Base-by-base conservation (phyloP, 2,113 vertebrate genomes). In the Solenodon paradoxus region DNA sequence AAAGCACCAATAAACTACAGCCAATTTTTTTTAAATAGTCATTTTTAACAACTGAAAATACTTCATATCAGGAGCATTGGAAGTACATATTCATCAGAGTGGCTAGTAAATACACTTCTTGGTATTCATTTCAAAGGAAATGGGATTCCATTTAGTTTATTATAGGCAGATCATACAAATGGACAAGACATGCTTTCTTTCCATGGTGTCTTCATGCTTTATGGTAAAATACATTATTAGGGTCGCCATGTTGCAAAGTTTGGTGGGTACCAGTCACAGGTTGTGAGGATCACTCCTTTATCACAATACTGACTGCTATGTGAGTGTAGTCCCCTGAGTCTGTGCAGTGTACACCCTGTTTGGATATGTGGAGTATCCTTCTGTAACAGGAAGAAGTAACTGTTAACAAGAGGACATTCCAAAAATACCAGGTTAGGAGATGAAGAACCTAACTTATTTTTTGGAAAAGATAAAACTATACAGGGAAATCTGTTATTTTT, bases 11-110 rank as follows among this genome's bases (percentile, higher is more conserved):
- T 61, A 69, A 96, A 93, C 38, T 69, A 66, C 13, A 78, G 15
- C 49, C 59, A 42, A 72, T 26, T 84, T 74, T 84, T 74, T 24
- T 80, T 96, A 91, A 86, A 42, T 57, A 19, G 6, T 91, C 69
- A 90, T 79, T 96, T 92, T 85, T 59, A 71, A 92, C 63, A 82
- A 47, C 19, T 51, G 26, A 96, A 77, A 90, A 57, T 74, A 79
- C 68, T 96, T 92, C 77, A 92, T 9, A 91, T 96, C 42, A 77
- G 85, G 38, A 86, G 55, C 45, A 32, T 88, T n/a, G 69, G 10
- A 10, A 71, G 35, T 12, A 42, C 7, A 40, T 53, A 86, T 40
- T 32, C 26, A 78, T 20, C 5, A 28, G 69, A 88, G 15, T 66
- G 30, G 2, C 3, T 75, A 26, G 2, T 42, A 95, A 95, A 93